phyloP scores from a whole-genome alignment of 2,888 invertebrate genomes.

The Orthosia cruda region DNA sequence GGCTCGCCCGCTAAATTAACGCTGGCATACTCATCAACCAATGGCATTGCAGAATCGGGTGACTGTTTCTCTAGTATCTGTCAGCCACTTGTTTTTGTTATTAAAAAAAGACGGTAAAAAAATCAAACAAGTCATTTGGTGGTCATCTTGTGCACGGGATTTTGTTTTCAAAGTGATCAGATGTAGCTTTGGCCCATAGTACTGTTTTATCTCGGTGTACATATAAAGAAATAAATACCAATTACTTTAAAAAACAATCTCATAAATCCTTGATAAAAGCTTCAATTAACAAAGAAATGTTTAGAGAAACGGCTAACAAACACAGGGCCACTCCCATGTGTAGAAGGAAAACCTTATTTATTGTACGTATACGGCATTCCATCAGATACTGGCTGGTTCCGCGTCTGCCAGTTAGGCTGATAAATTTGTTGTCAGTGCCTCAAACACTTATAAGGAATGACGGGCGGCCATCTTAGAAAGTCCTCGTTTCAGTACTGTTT shows the following conservation, averaged over 20 bases:
- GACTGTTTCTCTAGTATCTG: no score
- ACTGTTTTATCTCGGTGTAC: no score
- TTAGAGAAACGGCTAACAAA: slow-evolving; percentile 48
- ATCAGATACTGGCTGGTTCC: slow-evolving; percentile 64
- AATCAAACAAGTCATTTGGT: no score
- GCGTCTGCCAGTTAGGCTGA: slow-evolving; percentile 64
- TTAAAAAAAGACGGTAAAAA: no score
- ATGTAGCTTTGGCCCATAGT: no score
- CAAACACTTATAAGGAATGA: slow-evolving; percentile 62
- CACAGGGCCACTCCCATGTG: slow-evolving; percentile 45
- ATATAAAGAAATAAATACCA: no score
- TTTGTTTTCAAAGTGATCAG: no score
- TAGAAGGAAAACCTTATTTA: slow-evolving; percentile 60
- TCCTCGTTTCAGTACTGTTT: slow-evolving; percentile 45
- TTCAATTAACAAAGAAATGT: slow-evolving; percentile 35
- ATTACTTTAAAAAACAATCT: not conserved
- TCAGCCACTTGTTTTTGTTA: no score
- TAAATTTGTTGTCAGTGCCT: slow-evolving; percentile 66
- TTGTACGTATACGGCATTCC: slow-evolving; percentile 51
- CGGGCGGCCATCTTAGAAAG: slow-evolving; percentile 66
- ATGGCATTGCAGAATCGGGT: no score
- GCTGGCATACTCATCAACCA: no score
- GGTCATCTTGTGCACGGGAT: no score
- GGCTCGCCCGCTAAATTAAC: no score
- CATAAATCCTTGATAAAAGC: not conserved